Percentiles rank a stretch among this genome's conserved stretches.
Evolutionary conservation across 2,113 vertebrate species (phyloP).

Genomic region (Lonchura striata): DNA sequence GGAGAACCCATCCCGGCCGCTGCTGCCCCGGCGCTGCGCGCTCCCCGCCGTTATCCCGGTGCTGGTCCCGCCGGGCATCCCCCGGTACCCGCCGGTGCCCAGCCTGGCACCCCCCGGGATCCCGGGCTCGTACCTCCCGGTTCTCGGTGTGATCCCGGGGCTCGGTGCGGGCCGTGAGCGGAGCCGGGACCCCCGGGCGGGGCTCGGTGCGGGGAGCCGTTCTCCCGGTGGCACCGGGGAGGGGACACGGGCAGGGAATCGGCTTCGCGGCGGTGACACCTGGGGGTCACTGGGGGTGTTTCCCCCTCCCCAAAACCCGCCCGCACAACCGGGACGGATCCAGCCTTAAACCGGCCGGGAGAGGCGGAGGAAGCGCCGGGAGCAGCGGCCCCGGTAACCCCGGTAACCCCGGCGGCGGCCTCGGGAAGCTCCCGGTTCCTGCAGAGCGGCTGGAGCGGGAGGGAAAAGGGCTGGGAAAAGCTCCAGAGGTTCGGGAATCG

Average conservation of each 20-base stretch:
- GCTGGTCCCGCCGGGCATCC: neutral
- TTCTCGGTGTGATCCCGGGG: neutral
- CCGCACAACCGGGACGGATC: neutral
- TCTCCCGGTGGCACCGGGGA: neutral
- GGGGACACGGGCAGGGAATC: neutral
- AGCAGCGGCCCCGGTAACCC: neutral
- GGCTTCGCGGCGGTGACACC: neutral
- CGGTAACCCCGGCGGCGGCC: neutral
- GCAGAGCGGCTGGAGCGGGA: neutral
- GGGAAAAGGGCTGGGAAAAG: neutral
- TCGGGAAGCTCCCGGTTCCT: neutral
- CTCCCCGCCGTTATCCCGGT: neutral
- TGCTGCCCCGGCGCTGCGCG: neutral
- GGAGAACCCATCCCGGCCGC: neutral
- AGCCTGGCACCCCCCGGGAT: neutral
- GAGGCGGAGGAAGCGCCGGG: neutral
- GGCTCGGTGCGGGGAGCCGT: neutral
- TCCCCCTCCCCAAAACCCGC: no score
- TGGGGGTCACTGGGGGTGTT: rapidly evolving
- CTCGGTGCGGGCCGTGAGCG: neutral
- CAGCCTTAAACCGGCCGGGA: rapidly evolving
- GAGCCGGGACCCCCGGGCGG: neutral
- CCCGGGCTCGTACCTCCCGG: no score
- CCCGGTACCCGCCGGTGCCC: neutral
- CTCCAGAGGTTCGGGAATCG: rapidly evolving